Conservation (phyloP, 1,140 invertebrate species). For the Eumaeus atala region DNA sequence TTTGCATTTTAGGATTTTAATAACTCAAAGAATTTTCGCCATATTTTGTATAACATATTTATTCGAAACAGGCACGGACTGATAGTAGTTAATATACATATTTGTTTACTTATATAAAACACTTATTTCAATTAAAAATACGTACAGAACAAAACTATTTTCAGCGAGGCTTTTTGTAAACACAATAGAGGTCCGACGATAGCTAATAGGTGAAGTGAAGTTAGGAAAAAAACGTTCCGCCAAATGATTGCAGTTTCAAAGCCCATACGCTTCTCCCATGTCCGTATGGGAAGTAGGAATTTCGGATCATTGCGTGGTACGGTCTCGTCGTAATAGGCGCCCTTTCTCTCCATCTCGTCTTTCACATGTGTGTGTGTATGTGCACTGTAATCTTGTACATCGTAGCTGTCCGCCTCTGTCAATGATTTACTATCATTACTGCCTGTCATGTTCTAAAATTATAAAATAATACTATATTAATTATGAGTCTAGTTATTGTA, state of each 20-base stretch:
- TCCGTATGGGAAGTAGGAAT: constrained; percentile 34
- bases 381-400: neutral
- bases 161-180: constrained; percentile 27
- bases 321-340: constrained; percentile 31
- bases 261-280: constrained; percentile 48
- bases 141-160: constrained; percentile 44
- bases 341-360: constrained; percentile 7
- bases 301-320: constrained; percentile 34
- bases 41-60: no score
- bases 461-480: neutral
- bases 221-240: constrained; percentile 37
- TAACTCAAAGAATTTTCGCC: no score
- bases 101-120: no score
- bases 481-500: no score
- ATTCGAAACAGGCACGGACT: no score
- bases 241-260: constrained; percentile 53
- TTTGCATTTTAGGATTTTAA: no score
- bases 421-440: neutral
- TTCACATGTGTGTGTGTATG: neutral
- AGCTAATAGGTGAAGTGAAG: constrained; percentile 31
- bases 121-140: constrained; percentile 12
- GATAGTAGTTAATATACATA: no score
- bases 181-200: constrained; percentile 11
- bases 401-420: neutral
- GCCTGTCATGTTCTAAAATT: constrained; percentile 1